These are phyloP conservation scores for Gnatocerus cornutus DNA, from an alignment of 2,888 invertebrate species.

Conservation along the genomic window DNA sequence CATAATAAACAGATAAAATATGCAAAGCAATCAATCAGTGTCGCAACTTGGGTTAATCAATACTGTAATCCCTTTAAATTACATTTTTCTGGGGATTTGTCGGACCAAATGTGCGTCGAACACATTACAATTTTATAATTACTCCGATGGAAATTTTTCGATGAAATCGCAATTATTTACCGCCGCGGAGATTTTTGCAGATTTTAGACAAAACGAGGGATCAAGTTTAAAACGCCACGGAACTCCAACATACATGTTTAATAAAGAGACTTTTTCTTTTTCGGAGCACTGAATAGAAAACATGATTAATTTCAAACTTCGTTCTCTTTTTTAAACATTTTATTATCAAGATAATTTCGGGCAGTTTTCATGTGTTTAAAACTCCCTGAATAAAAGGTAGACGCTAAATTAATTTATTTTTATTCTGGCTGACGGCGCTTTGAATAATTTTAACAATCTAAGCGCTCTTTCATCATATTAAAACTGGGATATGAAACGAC, in stretches of 20 bases:
- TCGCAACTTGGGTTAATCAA: constrained; percentile 47
- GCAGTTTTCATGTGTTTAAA: constrained; percentile 18
- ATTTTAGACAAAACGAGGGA: not conserved
- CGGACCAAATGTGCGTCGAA: constrained; percentile 18
- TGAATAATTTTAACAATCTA: too few relatives aligned
- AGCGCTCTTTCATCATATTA: too few relatives aligned
- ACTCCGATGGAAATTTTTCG: constrained; percentile 17
- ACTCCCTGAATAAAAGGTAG: too few relatives aligned
- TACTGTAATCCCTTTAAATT: constrained; percentile 48
- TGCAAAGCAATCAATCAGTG: constrained; percentile 52
- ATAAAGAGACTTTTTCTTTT: constrained; percentile 3
- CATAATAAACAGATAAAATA: constrained; percentile 47
- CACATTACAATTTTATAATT: constrained; percentile 42
- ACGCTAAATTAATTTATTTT: too few relatives aligned
- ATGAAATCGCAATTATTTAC: constrained; percentile 34
- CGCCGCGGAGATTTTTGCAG: not conserved
- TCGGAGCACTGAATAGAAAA: constrained; percentile 12
- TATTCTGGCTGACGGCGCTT: too few relatives aligned
- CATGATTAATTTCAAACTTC: constrained; percentile 24
- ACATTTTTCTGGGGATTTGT: constrained; percentile 45
- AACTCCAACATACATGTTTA: not conserved
- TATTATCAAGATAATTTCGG: constrained; percentile 6
- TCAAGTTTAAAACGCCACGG: not conserved
- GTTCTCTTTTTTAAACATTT: constrained; percentile 2
- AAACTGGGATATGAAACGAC: too few relatives aligned